Conservation (phyloP, 2,113 vertebrate species). For the Hoplias malabaricus region DNA sequence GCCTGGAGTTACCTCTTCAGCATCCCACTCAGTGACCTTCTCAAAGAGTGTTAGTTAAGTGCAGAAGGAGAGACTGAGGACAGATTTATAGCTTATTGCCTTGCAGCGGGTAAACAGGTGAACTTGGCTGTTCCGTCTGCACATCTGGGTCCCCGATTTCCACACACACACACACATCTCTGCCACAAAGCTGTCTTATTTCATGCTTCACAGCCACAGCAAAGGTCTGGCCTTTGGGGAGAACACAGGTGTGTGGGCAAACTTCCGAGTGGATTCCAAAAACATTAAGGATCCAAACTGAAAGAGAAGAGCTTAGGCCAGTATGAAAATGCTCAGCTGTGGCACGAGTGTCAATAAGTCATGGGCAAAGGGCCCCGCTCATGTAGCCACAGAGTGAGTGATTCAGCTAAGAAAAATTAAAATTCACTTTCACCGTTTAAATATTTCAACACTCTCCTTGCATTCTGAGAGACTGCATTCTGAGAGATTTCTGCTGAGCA, state of each 20-base stretch:
- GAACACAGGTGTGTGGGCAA: constrained; percentile 18
- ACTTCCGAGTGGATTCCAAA: background rate
- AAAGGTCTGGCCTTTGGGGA: background rate
- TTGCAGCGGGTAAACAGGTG: constrained; percentile 40
- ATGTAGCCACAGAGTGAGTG: background rate
- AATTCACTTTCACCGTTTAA: background rate
- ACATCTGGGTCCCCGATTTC: constrained; percentile 41
- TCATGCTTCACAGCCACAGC: constrained; percentile 8
- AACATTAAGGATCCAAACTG: constrained; percentile 4
- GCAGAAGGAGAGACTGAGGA: background rate
- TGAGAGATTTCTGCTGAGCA: no score
- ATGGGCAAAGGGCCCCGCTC: background rate
- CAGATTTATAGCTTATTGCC: constrained; percentile 42
- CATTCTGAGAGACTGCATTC: background rate
- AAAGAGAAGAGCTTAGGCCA: background rate
- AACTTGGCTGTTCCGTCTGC: constrained; percentile 28
- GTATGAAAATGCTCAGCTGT: constrained; percentile 17
- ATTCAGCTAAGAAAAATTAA: background rate
- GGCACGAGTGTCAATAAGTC: background rate
- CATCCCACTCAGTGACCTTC: background rate
- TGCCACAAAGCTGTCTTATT: background rate
- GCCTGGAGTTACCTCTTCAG: background rate
- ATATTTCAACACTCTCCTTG: no score
- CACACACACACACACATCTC: constrained; percentile 20
- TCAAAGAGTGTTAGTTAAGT: background rate